Evolutionary conservation across 2,888 invertebrate species (phyloP), one percentile per base, ranked within the genome.

Genomic region (Belgica antarctica): DNA sequence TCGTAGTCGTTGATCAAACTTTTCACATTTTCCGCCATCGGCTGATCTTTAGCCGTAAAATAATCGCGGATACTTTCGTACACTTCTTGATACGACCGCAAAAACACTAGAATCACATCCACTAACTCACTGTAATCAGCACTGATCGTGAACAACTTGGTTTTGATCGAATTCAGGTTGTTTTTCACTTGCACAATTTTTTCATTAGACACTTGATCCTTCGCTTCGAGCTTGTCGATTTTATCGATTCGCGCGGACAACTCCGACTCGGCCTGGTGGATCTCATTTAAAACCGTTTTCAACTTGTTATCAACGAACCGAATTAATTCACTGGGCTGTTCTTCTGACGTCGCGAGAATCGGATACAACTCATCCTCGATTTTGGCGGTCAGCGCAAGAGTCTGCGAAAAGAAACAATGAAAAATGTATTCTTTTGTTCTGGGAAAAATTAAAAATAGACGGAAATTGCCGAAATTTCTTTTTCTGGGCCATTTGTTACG

Each of bases 341-440:
- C 82, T 2, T 87, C 83, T 71, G 83, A 81, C 15, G 85, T 84
- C 62, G 85, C 87, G 73, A 91, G 85, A 62, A 89, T 84, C 22
- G 91, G 90, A 82, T 90, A 91, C 71, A 91, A 80, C 75, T 89
- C 88, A 62, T 85, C 83, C 76, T 89, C 87, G 75, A 89, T 82
- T 78, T 87, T 85, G 2, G 86, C 83, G 73, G 86, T 85, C 83
- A 85, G 86, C 73, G 84, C 84, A 73, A 87, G 82, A 22, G 85
- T 86, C 87, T 88, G 75, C 19, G 78, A 76, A 22, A 72, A 71
- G 73, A 73, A 41, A 22, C 63, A 52, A 65, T 47, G 70, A 15
- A 52, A 72, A 69, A 66, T 57, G 62, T 57, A 61, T 57, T 72
- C 41, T 71, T 66, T 68, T 15, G 31, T 31, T 46, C 15, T 8